Evolutionary conservation across 2,888 invertebrate genomes (phyloP).

Genomic region (Trisateles emortualis): DNA sequence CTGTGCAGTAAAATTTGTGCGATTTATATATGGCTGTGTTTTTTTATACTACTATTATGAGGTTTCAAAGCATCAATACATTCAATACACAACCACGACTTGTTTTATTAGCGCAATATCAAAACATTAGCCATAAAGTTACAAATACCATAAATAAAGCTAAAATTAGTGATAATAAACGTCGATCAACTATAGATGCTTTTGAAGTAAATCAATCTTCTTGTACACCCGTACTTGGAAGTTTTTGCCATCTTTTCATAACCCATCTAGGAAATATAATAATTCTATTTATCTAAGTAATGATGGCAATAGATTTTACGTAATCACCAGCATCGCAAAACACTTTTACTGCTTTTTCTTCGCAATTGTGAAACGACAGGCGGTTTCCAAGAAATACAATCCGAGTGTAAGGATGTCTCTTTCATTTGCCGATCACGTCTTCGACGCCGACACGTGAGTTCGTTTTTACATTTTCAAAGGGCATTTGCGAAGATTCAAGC

Average conservation of each 20-base stretch:
- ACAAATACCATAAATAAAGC: slow-evolving; percentile 20
- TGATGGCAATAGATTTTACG: slow-evolving; percentile 42
- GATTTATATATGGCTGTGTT: too few relatives aligned
- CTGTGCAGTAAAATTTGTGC: too few relatives aligned
- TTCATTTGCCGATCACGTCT: slow-evolving; percentile 61
- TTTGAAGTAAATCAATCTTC: slow-evolving; percentile 33
- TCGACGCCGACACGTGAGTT: slow-evolving; percentile 45
- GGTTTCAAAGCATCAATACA: not conserved
- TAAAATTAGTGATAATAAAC: slow-evolving; percentile 32
- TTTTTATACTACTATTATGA: too few relatives aligned
- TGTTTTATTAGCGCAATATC: slow-evolving; percentile 48
- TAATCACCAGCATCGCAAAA: slow-evolving; percentile 52
- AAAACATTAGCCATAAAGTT: slow-evolving; percentile 49
- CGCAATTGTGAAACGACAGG: slow-evolving; percentile 40
- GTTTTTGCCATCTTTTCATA: slow-evolving; percentile 32
- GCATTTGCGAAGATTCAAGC: slow-evolving; percentile 13
- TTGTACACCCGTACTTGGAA: slow-evolving; percentile 13
- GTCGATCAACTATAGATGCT: slow-evolving; percentile 5
- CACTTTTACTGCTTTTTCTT: slow-evolving; percentile 54
- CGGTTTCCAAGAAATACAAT: slow-evolving; percentile 49
- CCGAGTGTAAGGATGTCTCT: slow-evolving; percentile 54
- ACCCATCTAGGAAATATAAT: slow-evolving; percentile 39
- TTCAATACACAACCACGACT: not conserved
- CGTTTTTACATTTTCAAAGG: slow-evolving; percentile 47
- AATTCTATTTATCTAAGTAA: slow-evolving; percentile 42